Conservation (phyloP, 2,888 invertebrate genomes). For the Sphaerophoria rueppellii region DNA sequence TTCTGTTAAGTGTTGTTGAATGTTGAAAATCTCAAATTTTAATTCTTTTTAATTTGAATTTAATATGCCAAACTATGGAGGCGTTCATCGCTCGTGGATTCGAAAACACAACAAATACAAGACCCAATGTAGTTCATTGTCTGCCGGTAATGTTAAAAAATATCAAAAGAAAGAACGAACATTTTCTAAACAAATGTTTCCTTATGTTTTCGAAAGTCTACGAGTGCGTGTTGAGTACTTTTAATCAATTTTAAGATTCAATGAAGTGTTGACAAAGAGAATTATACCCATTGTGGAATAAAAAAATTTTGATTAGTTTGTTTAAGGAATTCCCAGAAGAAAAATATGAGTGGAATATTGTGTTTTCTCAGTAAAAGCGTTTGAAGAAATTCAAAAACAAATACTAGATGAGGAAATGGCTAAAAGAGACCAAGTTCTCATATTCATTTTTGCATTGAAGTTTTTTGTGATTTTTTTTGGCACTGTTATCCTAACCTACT, state of each 20-base stretch:
- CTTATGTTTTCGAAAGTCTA: not conserved
- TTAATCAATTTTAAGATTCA: not conserved
- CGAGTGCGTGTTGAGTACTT: not conserved
- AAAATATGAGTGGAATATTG: too few relatives aligned
- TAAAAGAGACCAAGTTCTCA: too few relatives aligned
- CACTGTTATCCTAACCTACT: too few relatives aligned
- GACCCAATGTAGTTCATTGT: constrained; percentile 49
- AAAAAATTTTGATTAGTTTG: too few relatives aligned
- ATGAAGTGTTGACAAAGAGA: constrained; percentile 45
- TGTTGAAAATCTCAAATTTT: not conserved
- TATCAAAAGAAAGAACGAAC: too few relatives aligned
- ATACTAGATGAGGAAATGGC: too few relatives aligned
- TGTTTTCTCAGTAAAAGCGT: too few relatives aligned
- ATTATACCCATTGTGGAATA: not conserved
- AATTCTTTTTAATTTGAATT: not conserved
- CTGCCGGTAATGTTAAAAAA: constrained; percentile 49
- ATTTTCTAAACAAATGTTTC: not conserved
- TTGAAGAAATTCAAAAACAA: too few relatives aligned
- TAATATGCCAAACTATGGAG: constrained; percentile 55
- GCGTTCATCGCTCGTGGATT: constrained; percentile 53
- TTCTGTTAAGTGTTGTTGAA: constrained; percentile 6
- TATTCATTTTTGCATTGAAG: too few relatives aligned
- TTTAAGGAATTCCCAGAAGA: too few relatives aligned
- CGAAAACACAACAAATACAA: constrained; percentile 46
- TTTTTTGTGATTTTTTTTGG: too few relatives aligned